Percentiles rank a stretch among this genome's conserved stretches.
phyloP scores from a whole-genome alignment of 2,888 invertebrate genomes.

The Cryptocephalus moraei region DNA sequence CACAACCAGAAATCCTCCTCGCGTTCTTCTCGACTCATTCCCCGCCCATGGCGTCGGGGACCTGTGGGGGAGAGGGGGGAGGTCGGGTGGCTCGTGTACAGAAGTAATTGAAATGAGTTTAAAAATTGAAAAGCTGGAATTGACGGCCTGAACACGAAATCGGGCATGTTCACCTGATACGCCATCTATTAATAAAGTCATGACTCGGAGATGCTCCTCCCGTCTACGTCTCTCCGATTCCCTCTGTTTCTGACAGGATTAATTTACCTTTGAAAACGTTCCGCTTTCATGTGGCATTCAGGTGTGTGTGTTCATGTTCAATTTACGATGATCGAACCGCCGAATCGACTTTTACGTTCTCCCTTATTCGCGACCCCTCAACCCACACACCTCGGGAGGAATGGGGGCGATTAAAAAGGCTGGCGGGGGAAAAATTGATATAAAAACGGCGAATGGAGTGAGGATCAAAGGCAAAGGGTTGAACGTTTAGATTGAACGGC shows the following conservation, averaged over 20 bases:
- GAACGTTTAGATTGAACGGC: no score
- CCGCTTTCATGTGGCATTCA: constrained; percentile 24
- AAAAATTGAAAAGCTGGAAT: constrained; percentile 27
- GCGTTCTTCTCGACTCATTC: no score
- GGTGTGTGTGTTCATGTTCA: constrained; percentile 16
- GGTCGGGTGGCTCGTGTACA: neutral
- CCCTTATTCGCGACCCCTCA: no score
- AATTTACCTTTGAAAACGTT: constrained; percentile 26
- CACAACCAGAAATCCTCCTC: no score
- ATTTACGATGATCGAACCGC: constrained; percentile 5
- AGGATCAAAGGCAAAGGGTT: no score
- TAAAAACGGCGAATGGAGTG: no score
- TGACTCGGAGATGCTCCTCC: constrained; percentile 20
- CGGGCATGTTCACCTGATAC: constrained; percentile 22
- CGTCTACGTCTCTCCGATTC: constrained; percentile 12
- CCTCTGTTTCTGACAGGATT: constrained; percentile 20
- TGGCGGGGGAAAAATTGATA: no score
- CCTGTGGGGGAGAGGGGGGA: no score
- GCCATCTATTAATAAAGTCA: constrained; percentile 30
- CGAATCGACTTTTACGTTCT: neutral
- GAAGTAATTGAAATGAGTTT: constrained; percentile 23
- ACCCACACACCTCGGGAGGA: no score
- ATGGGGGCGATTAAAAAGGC: no score
- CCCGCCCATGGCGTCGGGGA: no score
- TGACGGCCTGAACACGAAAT: constrained; percentile 25